Evolutionary conservation across 1,140 invertebrate species (phyloP).

Genomic region (Magallana gigas): DNA sequence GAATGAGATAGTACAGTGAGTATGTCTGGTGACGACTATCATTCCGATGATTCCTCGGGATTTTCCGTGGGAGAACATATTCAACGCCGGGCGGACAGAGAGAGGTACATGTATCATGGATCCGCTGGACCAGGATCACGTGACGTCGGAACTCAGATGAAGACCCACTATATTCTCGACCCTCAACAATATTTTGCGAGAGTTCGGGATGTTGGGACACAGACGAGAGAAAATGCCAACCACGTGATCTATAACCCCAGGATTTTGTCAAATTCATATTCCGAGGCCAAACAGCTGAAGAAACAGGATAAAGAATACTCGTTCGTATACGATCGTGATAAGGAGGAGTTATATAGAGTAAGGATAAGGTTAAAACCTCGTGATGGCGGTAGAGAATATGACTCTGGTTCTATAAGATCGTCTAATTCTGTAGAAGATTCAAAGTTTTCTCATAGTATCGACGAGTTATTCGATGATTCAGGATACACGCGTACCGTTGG

Average conservation of each 20-base stretch:
- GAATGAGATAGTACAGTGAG: neutral
- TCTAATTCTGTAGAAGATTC: neutral
- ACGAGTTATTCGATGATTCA: neutral
- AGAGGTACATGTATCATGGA: neutral
- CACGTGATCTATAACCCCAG: neutral
- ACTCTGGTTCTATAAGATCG: neutral
- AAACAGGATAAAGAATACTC: neutral
- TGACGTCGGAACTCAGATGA: conserved; percentile 45
- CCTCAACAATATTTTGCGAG: neutral
- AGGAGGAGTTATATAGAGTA: neutral
- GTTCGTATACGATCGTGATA: neutral
- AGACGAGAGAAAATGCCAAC: conserved; percentile 8
- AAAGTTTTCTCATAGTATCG: neutral
- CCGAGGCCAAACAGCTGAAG: neutral
- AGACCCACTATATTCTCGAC: conserved; percentile 24
- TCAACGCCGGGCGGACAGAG: neutral
- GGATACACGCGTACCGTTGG: neutral
- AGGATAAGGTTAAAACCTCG: neutral
- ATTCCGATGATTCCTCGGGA: neutral
- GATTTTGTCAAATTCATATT: neutral
- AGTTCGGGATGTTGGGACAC: conserved; percentile 37
- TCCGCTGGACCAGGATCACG: conserved; percentile 32
- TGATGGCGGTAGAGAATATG: neutral
- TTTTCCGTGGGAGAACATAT: neutral
- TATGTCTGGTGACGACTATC: neutral